Percentiles rank a stretch among this genome's conserved stretches.
These are phyloP conservation scores for Gallinago paraguaiae DNA, from an alignment of 2,113 vertebrate genomes.

Conservation along the genomic window DNA sequence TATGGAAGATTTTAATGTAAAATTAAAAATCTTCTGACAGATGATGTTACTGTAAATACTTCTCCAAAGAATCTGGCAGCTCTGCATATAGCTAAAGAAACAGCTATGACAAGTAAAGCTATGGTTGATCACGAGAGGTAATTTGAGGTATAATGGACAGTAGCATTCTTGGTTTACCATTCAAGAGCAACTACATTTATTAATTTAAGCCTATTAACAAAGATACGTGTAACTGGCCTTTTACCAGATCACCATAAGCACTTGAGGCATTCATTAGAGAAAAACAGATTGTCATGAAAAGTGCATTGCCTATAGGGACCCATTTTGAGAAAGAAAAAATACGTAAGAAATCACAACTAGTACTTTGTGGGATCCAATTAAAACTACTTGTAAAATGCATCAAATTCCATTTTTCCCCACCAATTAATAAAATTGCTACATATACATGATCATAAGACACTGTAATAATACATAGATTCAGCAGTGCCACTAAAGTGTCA, in stretches of 20 bases:
- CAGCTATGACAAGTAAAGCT: not conserved
- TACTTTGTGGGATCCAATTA: not conserved
- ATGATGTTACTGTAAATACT: slow-evolving; percentile 10
- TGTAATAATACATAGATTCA: not conserved
- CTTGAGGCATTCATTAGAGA: not conserved
- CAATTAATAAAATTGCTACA: not conserved
- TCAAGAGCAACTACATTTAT: not conserved
- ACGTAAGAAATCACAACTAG: not conserved
- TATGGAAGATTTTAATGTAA: not conserved
- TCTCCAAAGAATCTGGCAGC: not conserved
- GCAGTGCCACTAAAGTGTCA: not conserved
- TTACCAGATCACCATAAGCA: not conserved
- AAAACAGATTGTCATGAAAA: not conserved
- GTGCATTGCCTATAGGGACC: not conserved
- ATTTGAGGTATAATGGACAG: not conserved
- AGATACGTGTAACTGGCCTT: not conserved
- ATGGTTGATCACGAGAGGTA: not conserved
- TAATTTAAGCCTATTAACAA: not conserved
- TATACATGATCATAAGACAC: not conserved
- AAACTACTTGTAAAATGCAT: not conserved
- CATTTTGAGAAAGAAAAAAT: not conserved
- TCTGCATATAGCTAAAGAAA: not conserved
- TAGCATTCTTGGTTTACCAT: not conserved
- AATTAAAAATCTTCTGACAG: slow-evolving; percentile 25
- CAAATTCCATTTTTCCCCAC: not conserved